Evolutionary conservation across 2,797 vertebrate species (phyloP).

Genomic region (Hippocampus kuda): DNA sequence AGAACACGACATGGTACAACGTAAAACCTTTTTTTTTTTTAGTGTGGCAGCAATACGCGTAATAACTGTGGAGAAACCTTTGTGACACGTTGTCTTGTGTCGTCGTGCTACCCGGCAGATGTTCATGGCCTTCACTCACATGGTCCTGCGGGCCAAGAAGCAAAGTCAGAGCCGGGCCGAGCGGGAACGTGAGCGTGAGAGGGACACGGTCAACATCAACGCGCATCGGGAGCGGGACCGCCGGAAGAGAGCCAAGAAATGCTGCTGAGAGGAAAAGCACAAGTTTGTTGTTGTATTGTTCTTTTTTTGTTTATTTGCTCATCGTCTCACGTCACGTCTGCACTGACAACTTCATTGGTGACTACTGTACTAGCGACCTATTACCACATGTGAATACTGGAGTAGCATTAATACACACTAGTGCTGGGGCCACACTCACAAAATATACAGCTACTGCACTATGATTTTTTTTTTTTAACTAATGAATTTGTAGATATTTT

Average conservation of each 20-base stretch:
- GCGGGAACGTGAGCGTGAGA: slow-evolving; percentile 64
- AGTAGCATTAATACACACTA: not conserved
- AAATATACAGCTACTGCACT: not conserved
- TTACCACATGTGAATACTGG: not conserved
- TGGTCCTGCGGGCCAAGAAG: slow-evolving; percentile 76
- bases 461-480: not conserved
- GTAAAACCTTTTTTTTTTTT: too few relatives aligned
- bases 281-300: not conserved
- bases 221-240: slow-evolving; percentile 66
- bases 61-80: too few relatives aligned
- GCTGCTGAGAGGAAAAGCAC: slow-evolving; percentile 57
- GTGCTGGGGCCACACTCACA: not conserved
- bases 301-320: not conserved
- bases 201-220: slow-evolving; percentile 74
- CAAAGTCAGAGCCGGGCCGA: slow-evolving; percentile 69
- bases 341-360: not conserved
- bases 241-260: slow-evolving; percentile 67
- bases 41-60: too few relatives aligned
- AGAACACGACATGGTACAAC: too few relatives aligned
- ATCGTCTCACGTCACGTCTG: not conserved
- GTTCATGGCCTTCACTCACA: slow-evolving; percentile 77
- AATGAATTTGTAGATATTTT: too few relatives aligned
- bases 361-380: not conserved
- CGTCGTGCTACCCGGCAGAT: slow-evolving; percentile 56
- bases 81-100: not conserved